phyloP scores from a whole-genome alignment of 2,113 vertebrate species.

The Dascyllus trimaculatus region DNA sequence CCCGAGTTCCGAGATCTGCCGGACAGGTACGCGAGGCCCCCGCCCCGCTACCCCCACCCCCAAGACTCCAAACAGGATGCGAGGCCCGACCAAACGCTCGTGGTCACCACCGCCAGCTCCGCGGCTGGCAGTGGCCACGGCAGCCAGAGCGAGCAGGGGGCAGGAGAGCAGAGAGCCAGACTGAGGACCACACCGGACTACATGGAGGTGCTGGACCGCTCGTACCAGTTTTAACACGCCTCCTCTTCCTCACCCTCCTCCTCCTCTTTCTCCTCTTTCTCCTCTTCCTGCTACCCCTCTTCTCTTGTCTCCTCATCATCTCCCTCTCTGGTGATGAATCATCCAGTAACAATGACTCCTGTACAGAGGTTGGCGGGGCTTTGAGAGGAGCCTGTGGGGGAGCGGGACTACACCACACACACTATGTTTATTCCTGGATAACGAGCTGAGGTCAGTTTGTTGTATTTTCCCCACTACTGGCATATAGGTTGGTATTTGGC shows the following conservation, averaged over 20 bases:
- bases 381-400: slow-evolving; percentile 70
- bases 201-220: slow-evolving; percentile 97
- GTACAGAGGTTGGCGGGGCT: slow-evolving; percentile 69
- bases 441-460: slow-evolving; percentile 72
- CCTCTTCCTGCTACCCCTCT: slow-evolving; percentile 37
- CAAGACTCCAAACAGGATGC: slow-evolving; percentile 87
- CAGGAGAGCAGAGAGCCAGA: slow-evolving; percentile 92
- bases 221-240: slow-evolving; percentile 92
- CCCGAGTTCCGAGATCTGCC: slow-evolving; percentile 94
- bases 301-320: slow-evolving; percentile 66
- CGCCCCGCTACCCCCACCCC: slow-evolving; percentile 93
- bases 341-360: slow-evolving; percentile 73
- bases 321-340: slow-evolving; percentile 73
- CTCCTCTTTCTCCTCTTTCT: neutral
- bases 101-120: slow-evolving; percentile 84
- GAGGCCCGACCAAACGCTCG: slow-evolving; percentile 89
- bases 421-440: slow-evolving; percentile 77
- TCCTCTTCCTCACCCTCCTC: neutral
- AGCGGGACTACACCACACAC: slow-evolving; percentile 68
- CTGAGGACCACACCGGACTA: slow-evolving; percentile 98
- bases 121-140: slow-evolving; percentile 87
- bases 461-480: slow-evolving; percentile 66
- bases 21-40: slow-evolving; percentile 86
- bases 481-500: slow-evolving; percentile 66
- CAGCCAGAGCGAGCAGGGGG: slow-evolving; percentile 89